Base-by-base conservation (phyloP, 2,888 invertebrate genomes). In the Helobdella robusta region DNA sequence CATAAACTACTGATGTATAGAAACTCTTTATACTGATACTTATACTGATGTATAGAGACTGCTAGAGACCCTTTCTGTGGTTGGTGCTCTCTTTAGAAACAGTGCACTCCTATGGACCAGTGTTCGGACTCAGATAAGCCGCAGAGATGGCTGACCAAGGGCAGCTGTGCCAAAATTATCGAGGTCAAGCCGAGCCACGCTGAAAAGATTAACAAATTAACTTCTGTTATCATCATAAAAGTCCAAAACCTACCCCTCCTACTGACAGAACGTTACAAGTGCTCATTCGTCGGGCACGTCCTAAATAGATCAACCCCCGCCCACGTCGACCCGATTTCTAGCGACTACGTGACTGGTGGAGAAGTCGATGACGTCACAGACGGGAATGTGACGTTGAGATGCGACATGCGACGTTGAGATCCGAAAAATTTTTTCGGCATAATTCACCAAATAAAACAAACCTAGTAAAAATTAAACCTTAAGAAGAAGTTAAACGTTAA, bases 381-480 rank as follows among this genome's bases (percentile, higher is more conserved):
- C 28, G 35, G 59, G 67, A 70, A 70, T 65, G 65, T 48, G 36
- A 70, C 68, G 34, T 54, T 95, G 44, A 89, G 89, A 80, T 95
- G 95, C 82, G 90, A 92, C 65, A 95, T 95, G 64, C 97, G 95
- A 32, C 86, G 90, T n/a, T n/a, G n/a, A n/a, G n/a, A n/a, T n/a
- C n/a, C n/a, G n/a, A n/a, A n/a, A n/a, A n/a, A n/a, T n/a, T n/a
- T n/a, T n/a, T n/a, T n/a, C n/a, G n/a, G n/a, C n/a, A n/a, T n/a
- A n/a, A n/a, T n/a, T n/a, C n/a, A n/a, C n/a, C n/a, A n/a, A n/a
- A n/a, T n/a, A n/a, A n/a, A n/a, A n/a, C n/a, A n/a, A n/a, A n/a
- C n/a, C n/a, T n/a, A n/a, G n/a, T n/a, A n/a, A n/a, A n/a, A n/a
- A n/a, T n/a, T n/a, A n/a, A n/a, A n/a, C n/a, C n/a, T n/a, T n/a